Percentiles rank a stretch among this genome's conserved stretches.
phyloP scores from a whole-genome alignment of 35 echinoderm and acorn worm species.

The Heliocidaris tuberculata region DNA sequence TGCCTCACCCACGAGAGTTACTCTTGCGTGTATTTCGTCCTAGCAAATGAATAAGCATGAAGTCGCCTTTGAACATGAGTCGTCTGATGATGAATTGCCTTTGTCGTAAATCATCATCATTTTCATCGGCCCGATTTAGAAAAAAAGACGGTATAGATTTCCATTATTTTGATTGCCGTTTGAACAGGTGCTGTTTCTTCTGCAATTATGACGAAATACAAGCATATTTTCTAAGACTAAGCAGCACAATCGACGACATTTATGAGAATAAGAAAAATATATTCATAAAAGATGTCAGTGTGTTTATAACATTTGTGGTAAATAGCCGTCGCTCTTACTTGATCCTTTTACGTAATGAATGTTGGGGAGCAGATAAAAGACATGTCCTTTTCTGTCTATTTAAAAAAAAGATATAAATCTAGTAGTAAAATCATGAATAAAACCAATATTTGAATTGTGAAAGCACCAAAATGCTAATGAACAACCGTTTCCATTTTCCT shows the following conservation, averaged over 20 bases:
- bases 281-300: no score
- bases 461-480: no score
- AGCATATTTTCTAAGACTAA: background rate
- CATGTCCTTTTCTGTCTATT: no score
- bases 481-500: no score
- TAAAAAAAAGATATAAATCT: no score
- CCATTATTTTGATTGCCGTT: background rate
- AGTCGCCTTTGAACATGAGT: background rate
- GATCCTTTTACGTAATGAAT: no score
- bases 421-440: no score
- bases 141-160: background rate
- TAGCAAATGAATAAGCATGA: background rate
- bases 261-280: background rate
- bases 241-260: background rate
- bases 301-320: no score
- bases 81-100: background rate
- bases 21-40: background rate
- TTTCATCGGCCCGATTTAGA: background rate
- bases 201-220: background rate
- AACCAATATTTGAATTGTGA: no score
- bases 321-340: no score
- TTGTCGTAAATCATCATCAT: background rate
- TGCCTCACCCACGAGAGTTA: background rate
- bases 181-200: background rate
- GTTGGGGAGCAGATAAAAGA: no score